These are phyloP conservation scores for Hylyphantes graminicola DNA, from an alignment of 1,140 invertebrate species.

Conservation along the genomic window DNA sequence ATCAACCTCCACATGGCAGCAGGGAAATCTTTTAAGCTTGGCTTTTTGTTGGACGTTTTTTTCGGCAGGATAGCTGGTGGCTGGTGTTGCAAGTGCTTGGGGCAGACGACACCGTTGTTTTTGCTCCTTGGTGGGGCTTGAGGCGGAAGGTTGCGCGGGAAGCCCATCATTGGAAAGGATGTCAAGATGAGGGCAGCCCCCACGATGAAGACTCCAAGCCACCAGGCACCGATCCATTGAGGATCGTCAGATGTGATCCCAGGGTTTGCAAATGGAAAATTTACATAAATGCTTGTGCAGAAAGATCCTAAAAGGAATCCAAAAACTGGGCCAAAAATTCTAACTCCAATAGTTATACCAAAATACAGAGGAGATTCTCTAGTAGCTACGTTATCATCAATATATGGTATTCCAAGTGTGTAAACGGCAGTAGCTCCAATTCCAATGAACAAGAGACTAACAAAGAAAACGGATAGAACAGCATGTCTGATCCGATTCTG, in stretches of 20 bases:
- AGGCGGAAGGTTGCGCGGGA: conserved; percentile 77
- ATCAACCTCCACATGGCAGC: conserved; percentile 87
- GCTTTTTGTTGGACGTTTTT: conserved; percentile 33
- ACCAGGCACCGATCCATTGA: conserved; percentile 90
- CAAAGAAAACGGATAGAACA: conserved; percentile 82
- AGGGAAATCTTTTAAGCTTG: conserved; percentile 76
- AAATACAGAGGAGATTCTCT: conserved; percentile 92
- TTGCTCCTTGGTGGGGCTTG: background rate
- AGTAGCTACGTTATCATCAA: conserved; percentile 92
- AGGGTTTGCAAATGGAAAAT: no score
- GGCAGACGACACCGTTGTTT: conserved; percentile 28
- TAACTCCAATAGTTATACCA: no score
- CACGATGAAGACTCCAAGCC: conserved; percentile 85
- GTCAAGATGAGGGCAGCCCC: conserved; percentile 81
- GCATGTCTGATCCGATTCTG: conserved; percentile 60
- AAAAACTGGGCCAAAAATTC: no score
- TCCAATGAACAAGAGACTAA: conserved; percentile 86
- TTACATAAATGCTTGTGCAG: no score
- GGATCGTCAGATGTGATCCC: conserved; percentile 78
- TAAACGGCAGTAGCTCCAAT: conserved; percentile 93
- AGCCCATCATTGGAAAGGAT: conserved; percentile 89
- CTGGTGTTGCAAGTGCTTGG: conserved; percentile 30
- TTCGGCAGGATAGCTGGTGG: conserved; percentile 10
- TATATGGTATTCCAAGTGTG: conserved; percentile 92
- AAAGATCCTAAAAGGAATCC: no score